These are phyloP conservation scores for Conopomorpha cramerella DNA, from an alignment of 1,140 invertebrate species.

Conservation along the genomic window DNA sequence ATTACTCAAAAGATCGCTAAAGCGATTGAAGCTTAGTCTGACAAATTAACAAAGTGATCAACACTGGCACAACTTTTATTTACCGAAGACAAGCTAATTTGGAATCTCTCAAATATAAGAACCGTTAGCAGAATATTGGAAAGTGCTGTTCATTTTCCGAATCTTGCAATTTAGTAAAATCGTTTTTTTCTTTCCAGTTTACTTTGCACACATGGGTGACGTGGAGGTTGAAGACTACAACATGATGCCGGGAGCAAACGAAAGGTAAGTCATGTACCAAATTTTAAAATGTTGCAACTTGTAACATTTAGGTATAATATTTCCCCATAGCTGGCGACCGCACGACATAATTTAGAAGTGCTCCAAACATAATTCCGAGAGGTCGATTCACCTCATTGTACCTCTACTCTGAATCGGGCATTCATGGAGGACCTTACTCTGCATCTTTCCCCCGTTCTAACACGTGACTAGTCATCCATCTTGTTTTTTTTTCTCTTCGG, in stretches of 20 bases:
- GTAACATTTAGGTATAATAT: background rate
- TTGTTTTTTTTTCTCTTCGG: constrained; percentile 38
- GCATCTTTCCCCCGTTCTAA: constrained; percentile 1
- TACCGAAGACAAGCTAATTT: too few relatives aligned
- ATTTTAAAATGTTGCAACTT: background rate
- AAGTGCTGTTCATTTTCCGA: too few relatives aligned
- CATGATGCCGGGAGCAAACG: constrained; percentile 25
- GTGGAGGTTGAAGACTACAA: constrained; percentile 47
- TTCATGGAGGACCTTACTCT: background rate
- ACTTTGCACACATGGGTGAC: constrained; percentile 42
- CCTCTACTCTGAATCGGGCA: too few relatives aligned
- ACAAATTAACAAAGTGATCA: too few relatives aligned
- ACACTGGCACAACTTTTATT: too few relatives aligned
- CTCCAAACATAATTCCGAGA: background rate
- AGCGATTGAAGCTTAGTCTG: too few relatives aligned
- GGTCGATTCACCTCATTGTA: too few relatives aligned
- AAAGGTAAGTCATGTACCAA: constrained; percentile 20
- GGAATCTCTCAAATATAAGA: too few relatives aligned
- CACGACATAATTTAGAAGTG: background rate
- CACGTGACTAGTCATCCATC: constrained; percentile 26
- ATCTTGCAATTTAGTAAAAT: background rate
- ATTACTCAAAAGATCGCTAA: too few relatives aligned
- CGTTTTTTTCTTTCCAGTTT: constrained; percentile 30
- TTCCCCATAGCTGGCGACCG: background rate
- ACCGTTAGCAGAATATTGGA: too few relatives aligned